Base-by-base conservation (phyloP, 2,113 vertebrate species). In the Beaufortia kweichowensis region DNA sequence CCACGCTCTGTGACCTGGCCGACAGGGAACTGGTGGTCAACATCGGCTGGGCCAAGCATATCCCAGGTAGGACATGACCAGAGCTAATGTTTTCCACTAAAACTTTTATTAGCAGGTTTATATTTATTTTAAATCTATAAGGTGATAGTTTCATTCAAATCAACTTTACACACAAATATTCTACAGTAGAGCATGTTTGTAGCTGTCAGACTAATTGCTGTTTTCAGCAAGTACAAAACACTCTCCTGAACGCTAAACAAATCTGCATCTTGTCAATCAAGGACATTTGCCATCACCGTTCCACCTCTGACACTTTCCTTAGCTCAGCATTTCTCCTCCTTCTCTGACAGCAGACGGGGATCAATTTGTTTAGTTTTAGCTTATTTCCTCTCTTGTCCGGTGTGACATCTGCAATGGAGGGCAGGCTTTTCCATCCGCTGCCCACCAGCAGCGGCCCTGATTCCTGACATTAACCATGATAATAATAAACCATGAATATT, bases 1-100 rank as follows among this genome's bases (percentile, higher is more conserved):
- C 97, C 46, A 99, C 97, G 65, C 94, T 99, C 86, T 98, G 97
- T 76, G 97, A 99, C 91, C 91, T 99, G 90, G 97, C 97, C 0
- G 97, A 99, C 90, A 92, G 97, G 66, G 97, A 99, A 86, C 86
- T 99, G 86, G 97, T 99, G 86, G 97, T 98, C 86, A 99, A 98
- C 92, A 99, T 98, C 76, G 97, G 97, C 89, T 98, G 97, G 97
- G 97, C 97, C 80, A 99, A 99, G 81, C 97, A 98, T 90, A 98
- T 98, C 92, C 97, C 97, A 95, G 97, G 97, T 98, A 89, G 75
- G 78, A 0, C 4, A 53, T 59, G 28, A 64, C 29, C 61, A 8
- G 15, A 53, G 3, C 35, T 39, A n/a, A n/a, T n/a, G n/a, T n/a
- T n/a, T n/a, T n/a, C n/a, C n/a, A n/a, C n/a, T n/a, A n/a, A 19